phyloP scores from a whole-genome alignment of 2,113 vertebrate genomes.

The Danio rerio region GRCz12tu NC_133185.1:31212501-31213000 shows the following conservation, averaged over 20 bases:
- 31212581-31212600: constrained; percentile 20
- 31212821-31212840: constrained; percentile 36
- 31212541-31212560: background rate
- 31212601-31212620: constrained; percentile 8
- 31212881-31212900: constrained; percentile 12
- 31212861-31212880: constrained; percentile 22
- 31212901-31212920: background rate
- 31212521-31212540: constrained; percentile 7
- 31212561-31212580: constrained; percentile 15
- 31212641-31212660: constrained; percentile 44
- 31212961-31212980: background rate
- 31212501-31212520: background rate
- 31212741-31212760: constrained; percentile 36
- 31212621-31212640: constrained; percentile 30
- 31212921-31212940: background rate
- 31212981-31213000: background rate
- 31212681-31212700: constrained; percentile 44
- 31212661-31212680: constrained; percentile 40
- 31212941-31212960: background rate
- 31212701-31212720: constrained; percentile 44
- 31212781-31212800: constrained; percentile 46
- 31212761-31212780: constrained; percentile 44
- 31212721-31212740: constrained; percentile 52
- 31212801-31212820: constrained; percentile 48
- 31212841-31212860: constrained; percentile 43